Evolutionary conservation across 2,113 vertebrate genomes (phyloP), one percentile per base, ranked within the genome.

Genomic region (Poeciliopsis occidentalis): DNA sequence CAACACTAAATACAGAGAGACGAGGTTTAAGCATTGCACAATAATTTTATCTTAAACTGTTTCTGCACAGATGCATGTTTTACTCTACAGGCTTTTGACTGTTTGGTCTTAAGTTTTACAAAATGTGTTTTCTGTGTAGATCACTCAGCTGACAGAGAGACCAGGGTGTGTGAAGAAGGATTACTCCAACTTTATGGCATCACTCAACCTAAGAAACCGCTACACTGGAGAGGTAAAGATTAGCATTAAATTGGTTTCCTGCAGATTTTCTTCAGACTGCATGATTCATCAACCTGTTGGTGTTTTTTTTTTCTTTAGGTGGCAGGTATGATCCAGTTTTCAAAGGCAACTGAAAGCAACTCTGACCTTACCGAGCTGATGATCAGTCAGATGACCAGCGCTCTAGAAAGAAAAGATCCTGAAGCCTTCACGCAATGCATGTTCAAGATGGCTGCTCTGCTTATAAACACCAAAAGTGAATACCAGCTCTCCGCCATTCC

Each of bases 161-260:
- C 97, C 97, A 1, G 92, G 96, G 17, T 99, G 98, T 69, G 97
- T 99, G 82, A 99, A 98, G 92, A 99, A 98, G 85, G 97, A 99
- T 84, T 99, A 99, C 85, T 99, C 97, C 88, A 99, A 96, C 91
- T 99, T 99, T 91, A 98, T 99, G 97, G 96, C 97, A 0, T 99
- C 98, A 7, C 96, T 99, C n/a, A 99, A 98, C 83, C 80, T 99
- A 74, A 95, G 98, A 15, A 99, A 99, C 86, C 97, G 97, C 75
- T 99, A 99, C 0, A 97, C 97, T 0, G 98, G 98, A 92, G 98
- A 99, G 95, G 98, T 98, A 83, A 60, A 41, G 2, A 8, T 10
- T 34, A 19, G 19, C 12, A 5, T 29, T 15, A 1, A 3, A 4
- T n/a, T 12, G 1, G 15, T 30, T 54, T 4, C 69, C 1, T 47